These are phyloP conservation scores for Trichonephila clavipes DNA, from an alignment of 1,140 invertebrate genomes.

Conservation along the genomic window DNA sequence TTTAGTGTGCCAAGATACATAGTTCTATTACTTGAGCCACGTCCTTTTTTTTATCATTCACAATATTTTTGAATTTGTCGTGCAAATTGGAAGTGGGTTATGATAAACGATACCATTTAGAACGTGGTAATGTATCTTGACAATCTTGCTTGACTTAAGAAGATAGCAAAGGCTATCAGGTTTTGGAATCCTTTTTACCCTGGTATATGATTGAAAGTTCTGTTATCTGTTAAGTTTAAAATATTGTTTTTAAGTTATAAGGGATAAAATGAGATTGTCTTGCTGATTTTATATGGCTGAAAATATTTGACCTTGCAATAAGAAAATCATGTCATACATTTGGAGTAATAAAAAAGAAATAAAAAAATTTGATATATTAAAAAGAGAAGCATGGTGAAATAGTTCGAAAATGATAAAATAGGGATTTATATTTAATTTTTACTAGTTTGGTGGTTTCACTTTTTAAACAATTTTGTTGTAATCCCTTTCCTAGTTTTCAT, in stretches of 20 bases:
- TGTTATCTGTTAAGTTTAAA: background rate
- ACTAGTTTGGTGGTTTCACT: no score
- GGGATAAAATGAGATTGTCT: background rate
- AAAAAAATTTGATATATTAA: no score
- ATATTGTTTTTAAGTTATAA: background rate
- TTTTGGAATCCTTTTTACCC: background rate
- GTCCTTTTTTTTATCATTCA: background rate
- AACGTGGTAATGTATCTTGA: background rate
- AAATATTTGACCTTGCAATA: no score
- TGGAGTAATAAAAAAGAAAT: no score
- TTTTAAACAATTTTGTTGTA: no score
- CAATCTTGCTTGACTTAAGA: background rate
- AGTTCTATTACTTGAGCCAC: background rate
- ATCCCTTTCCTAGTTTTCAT: no score
- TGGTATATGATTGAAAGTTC: background rate
- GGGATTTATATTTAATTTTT: no score
- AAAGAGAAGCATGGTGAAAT: no score
- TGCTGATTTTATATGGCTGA: background rate
- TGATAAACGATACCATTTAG: slow-evolving; percentile 32
- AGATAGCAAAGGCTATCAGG: slow-evolving; percentile 6
- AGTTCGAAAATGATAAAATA: no score
- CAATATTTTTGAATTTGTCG: slow-evolving; percentile 33
- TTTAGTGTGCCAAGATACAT: slow-evolving; percentile 27
- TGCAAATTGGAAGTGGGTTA: slow-evolving; percentile 51
- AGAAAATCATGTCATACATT: no score